phyloP scores from a whole-genome alignment of 2,113 vertebrate genomes.

The Corythornis madagascariensis region DNA sequence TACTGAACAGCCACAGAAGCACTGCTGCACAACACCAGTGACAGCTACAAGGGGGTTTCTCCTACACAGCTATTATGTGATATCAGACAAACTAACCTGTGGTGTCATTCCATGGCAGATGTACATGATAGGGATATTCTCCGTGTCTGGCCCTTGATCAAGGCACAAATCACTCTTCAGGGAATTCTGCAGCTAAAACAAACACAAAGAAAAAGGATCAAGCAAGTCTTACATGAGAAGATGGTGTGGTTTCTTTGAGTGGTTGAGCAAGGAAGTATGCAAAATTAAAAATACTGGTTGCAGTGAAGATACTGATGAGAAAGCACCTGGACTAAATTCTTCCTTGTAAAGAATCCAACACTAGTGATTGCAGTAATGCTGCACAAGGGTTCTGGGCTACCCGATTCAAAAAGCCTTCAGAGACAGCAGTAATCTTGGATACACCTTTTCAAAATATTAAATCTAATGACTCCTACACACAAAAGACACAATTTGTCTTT shows the following conservation, averaged over 20 bases:
- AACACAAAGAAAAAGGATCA: conserved; percentile 38
- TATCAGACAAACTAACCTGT: conserved; percentile 82
- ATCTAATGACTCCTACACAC: neutral
- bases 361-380: neutral
- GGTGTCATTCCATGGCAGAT: conserved; percentile 98
- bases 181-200: conserved; percentile 91
- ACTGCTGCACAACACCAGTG: neutral
- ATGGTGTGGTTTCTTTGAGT: neutral
- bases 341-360: neutral
- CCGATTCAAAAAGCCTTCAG: neutral
- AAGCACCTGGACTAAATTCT: neutral
- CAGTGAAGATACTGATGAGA: neutral
- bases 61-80: neutral
- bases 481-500: neutral
- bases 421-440: neutral
- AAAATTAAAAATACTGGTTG: neutral
- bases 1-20: neutral
- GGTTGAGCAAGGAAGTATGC: neutral
- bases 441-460: neutral
- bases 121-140: conserved; percentile 96
- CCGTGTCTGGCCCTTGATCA: conserved; percentile 95
- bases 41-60: neutral
- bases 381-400: neutral
- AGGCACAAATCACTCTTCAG: conserved; percentile 95
- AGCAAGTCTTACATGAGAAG: neutral